Percentiles rank a stretch among this genome's conserved stretches.
These are phyloP conservation scores for Indicator maculatus DNA, from an alignment of 2,113 vertebrate species.

Conservation along the genomic window DNA sequence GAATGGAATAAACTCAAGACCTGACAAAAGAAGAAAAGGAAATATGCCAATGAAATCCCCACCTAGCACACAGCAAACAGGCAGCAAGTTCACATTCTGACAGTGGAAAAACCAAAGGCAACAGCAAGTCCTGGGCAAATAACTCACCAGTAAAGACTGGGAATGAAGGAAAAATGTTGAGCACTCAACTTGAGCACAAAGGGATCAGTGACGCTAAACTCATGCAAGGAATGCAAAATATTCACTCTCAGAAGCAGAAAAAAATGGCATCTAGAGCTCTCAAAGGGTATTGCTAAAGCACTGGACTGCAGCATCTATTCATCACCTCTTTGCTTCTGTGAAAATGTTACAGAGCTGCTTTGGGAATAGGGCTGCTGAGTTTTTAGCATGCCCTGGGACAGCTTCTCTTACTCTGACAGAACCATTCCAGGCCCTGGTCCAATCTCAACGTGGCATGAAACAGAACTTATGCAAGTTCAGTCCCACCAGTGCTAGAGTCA, in stretches of 20 bases:
- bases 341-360: not conserved
- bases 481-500: not conserved
- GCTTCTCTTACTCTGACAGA: not conserved
- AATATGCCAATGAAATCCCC: conserved; percentile 5
- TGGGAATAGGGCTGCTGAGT: not conserved
- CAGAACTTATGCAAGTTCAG: not conserved
- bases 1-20: conserved; percentile 4
- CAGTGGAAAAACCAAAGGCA: not conserved
- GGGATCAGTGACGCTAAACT: not conserved
- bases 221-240: not conserved
- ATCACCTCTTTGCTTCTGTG: not conserved
- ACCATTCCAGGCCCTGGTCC: not conserved
- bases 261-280: not conserved
- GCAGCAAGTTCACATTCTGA: not conserved
- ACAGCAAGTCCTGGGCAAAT: not conserved
- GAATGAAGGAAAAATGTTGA: not conserved
- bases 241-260: not conserved
- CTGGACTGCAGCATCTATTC: not conserved
- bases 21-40: conserved; percentile 24
- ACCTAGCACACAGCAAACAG: not conserved
- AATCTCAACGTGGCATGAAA: not conserved
- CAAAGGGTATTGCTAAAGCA: not conserved
- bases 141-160: not conserved
- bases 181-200: not conserved
- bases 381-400: not conserved